Conservation (phyloP, 2,113 vertebrate species). For the Atlantisia rogersi region DNA sequence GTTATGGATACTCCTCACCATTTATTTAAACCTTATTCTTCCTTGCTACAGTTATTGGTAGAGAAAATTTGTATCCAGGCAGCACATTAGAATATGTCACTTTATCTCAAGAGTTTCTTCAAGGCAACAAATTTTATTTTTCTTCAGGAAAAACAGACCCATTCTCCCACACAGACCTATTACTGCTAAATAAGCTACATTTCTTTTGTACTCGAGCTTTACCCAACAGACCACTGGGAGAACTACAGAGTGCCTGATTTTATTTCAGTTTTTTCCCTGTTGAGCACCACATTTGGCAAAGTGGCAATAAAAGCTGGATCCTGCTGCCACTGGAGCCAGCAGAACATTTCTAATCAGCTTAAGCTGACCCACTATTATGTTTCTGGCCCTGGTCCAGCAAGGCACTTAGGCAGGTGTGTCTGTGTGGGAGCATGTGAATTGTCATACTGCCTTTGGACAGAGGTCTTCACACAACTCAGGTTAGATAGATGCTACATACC, state of each 20-base stretch:
- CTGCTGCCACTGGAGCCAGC: not conserved
- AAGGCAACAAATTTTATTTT: not conserved
- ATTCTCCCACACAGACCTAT: not conserved
- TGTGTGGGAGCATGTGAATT: not conserved
- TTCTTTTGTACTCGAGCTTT: not conserved
- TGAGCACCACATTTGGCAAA: not conserved
- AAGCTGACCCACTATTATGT: not conserved
- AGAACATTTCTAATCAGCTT: slow-evolving; percentile 40
- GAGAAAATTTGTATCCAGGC: not conserved
- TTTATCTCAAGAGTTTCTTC: not conserved
- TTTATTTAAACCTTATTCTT: not conserved
- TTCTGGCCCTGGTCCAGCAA: slow-evolving; percentile 40
- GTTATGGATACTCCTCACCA: not conserved
- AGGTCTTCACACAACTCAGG: not conserved
- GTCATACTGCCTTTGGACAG: not conserved
- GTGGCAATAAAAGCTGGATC: not conserved
- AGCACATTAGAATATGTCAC: not conserved
- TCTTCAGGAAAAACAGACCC: not conserved
- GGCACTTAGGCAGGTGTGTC: slow-evolving; percentile 45
- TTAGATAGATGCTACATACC: not conserved
- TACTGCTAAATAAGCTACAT: not conserved
- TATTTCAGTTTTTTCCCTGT: not conserved
- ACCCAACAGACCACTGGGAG: not conserved
- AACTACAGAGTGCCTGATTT: not conserved
- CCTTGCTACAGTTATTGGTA: not conserved